Evolutionary conservation across 2,888 invertebrate species (phyloP), one percentile per base, ranked within the genome.

Genomic region (Ectemnius lituratus): DNA sequence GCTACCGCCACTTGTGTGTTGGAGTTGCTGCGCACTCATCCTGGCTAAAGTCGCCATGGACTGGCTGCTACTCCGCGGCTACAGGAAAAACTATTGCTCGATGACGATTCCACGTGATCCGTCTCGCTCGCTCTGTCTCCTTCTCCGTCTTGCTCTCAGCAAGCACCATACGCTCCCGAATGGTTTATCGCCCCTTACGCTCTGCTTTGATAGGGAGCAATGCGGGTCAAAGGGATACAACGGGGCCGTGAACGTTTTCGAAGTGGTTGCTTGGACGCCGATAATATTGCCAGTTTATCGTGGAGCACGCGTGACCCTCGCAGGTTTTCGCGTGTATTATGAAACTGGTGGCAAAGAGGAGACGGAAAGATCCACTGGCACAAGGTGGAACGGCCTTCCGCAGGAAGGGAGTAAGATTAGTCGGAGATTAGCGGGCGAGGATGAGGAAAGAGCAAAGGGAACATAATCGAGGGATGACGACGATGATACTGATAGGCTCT

Each of bases 161-260:
- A 52, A 65, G 37, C n/a, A 18, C 37, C 61, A 61, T 18, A 37
- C 37, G 37, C 37, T 37, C 37, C 11, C 5, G 37, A 64, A 45
- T 45, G 65, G 75, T 74, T 78, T 78, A 78, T 78, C 78, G 62
- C 71, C 37, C 37, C 37, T 37, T 37, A 37, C 47, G 66, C 69
- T 60, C 71, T 78, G 77, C 67, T 78, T 76, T 14, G 77, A 74
- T 78, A 74, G 74, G 77, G 73, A 77, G 70, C 74, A 78, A 77
- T 71, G 74, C 78, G 77, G 74, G 70, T 77, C 69, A 74, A 78
- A 77, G 70, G 74, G 77, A 74, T 74, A 73, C 18, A 37, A 37
- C 37, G 37, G 11, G 46, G 62, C 47, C 13, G 61, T 52, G 57
- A 18, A 62, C 67, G 14, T 64, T 67, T 76, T 76, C 62, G 27